These are phyloP conservation scores for Opisthograptis luteolata DNA, from an alignment of 2,888 invertebrate genomes.

Conservation along the genomic window DNA sequence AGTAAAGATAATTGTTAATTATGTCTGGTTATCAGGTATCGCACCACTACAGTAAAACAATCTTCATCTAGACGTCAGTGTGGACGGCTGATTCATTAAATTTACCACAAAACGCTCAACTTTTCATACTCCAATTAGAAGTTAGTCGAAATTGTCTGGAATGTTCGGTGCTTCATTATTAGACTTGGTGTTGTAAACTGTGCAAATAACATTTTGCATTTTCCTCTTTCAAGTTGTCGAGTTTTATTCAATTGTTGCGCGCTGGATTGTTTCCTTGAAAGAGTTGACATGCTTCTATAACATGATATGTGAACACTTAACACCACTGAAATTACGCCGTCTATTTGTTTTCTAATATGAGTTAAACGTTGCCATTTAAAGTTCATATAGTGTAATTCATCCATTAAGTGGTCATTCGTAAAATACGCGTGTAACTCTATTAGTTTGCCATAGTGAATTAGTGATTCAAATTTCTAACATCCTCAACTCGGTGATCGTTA, in stretches of 20 bases:
- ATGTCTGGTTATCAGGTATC: conserved; percentile 47
- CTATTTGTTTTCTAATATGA: neutral
- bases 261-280: neutral
- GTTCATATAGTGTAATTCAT: too few species aligned
- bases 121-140: neutral
- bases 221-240: conserved; percentile 13
- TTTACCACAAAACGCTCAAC: neutral
- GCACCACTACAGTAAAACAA: conserved; percentile 45
- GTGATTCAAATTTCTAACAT: too few species aligned
- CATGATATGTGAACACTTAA: neutral
- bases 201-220: conserved; percentile 16
- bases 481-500: too few species aligned
- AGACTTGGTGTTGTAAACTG: neutral
- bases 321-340: neutral
- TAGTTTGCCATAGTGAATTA: too few species aligned
- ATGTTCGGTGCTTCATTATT: conserved; percentile 5
- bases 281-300: neutral
- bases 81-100: conserved; percentile 40
- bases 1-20: conserved; percentile 30
- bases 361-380: conserved; percentile 1
- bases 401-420: too few species aligned
- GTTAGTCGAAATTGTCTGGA: neutral
- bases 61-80: conserved; percentile 38
- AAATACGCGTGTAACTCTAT: too few species aligned
- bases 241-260: conserved; percentile 9